Evolutionary conservation across 2,797 vertebrate species (phyloP).

Genomic region (Sebastes iracundus): DNA sequence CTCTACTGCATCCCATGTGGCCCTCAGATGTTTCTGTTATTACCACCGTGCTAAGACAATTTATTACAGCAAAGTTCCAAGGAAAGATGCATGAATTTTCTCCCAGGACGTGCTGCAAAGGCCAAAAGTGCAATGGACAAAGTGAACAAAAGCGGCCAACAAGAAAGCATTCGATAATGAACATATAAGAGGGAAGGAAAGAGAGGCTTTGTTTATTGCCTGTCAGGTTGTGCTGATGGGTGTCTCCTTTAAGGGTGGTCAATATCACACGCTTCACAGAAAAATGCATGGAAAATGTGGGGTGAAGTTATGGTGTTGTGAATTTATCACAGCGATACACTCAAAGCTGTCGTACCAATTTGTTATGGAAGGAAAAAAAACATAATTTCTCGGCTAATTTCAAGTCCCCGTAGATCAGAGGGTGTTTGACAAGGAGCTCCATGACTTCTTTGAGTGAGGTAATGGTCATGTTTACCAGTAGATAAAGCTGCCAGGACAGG

Average conservation of each 20-base stretch:
- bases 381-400: conserved; percentile 33
- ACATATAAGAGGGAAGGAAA: conserved; percentile 43
- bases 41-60: conserved; percentile 51
- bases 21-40: conserved; percentile 72
- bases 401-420: conserved; percentile 29
- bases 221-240: conserved; percentile 50
- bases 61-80: conserved; percentile 51
- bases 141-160: conserved; percentile 19
- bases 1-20: conserved; percentile 62
- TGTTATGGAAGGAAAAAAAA: neutral
- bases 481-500: conserved; percentile 41
- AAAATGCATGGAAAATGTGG: conserved; percentile 64
- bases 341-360: conserved; percentile 44
- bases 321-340: conserved; percentile 44
- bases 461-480: conserved; percentile 27
- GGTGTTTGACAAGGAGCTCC: conserved; percentile 33
- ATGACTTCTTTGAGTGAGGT: conserved; percentile 48
- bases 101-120: conserved; percentile 17
- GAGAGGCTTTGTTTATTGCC: conserved; percentile 43
- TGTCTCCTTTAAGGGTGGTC: conserved; percentile 57
- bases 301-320: conserved; percentile 28
- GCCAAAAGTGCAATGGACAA: conserved; percentile 29
- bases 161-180: conserved; percentile 39
- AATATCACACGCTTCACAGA: conserved; percentile 61
- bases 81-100: conserved; percentile 36